Conservation (phyloP, 64 coral and sea anemone species). For the Montipora foliosa region DNA sequence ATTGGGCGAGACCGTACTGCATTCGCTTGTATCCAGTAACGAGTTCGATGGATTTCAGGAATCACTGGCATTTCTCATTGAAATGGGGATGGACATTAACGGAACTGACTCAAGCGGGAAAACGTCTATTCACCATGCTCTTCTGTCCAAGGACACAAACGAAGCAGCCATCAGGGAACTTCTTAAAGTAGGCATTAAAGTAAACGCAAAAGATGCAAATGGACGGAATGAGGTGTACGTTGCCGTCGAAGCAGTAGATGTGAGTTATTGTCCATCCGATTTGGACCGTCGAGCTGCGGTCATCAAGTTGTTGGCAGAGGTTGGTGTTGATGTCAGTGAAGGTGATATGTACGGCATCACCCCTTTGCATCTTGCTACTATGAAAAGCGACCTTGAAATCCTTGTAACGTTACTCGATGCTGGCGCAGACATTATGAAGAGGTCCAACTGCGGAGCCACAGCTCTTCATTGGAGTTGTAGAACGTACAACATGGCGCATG, state of each 20-base stretch:
- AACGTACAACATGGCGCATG: constrained; percentile 30
- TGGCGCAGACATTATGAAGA: constrained; percentile 13
- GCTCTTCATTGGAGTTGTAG: constrained; percentile 31
- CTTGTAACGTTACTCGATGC: constrained; percentile 39
- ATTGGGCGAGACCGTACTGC: constrained; percentile 4
- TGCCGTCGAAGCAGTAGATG: constrained; percentile 15
- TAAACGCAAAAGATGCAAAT: constrained; percentile 23
- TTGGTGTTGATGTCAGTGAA: constrained; percentile 35
- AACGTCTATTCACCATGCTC: neutral
- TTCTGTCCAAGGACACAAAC: constrained; percentile 33
- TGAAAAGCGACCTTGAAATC: constrained; percentile 20
- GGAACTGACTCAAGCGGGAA: constrained; percentile 15
- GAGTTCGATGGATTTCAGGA: constrained; percentile 55
- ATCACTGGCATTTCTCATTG: constrained; percentile 26
- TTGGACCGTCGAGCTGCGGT: constrained; percentile 26
- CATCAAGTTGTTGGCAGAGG: neutral
- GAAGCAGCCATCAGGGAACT: constrained; percentile 9
- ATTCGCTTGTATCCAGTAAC: constrained; percentile 30
- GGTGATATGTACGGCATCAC: constrained; percentile 29
- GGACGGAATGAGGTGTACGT: constrained; percentile 25
- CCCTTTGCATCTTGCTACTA: constrained; percentile 49
- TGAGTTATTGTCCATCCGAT: neutral
- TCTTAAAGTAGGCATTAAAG: constrained; percentile 20
- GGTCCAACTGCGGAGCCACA: constrained; percentile 12
- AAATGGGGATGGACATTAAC: constrained; percentile 24